These are phyloP conservation scores for Chrysina gloriosa DNA, from an alignment of 2,888 invertebrate species.

Conservation along the genomic window DNA sequence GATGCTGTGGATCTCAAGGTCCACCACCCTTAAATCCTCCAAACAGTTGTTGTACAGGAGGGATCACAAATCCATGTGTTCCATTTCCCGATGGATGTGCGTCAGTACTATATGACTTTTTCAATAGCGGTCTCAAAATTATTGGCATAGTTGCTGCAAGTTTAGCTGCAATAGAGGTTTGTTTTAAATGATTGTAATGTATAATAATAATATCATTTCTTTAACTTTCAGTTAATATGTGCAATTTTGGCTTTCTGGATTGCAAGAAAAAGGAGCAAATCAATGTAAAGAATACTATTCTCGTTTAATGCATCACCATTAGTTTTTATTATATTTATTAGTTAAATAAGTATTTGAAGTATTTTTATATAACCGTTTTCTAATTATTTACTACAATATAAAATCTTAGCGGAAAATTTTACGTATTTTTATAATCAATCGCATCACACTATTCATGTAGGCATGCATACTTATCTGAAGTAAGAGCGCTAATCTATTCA, in stretches of 20 bases:
- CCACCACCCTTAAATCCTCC: constrained; percentile 60
- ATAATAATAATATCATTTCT: constrained; percentile 56
- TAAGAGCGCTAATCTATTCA: no score
- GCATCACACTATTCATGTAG: no score
- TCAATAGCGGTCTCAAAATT: not conserved
- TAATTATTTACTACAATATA: no score
- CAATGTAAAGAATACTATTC: no score
- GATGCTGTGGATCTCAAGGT: constrained; percentile 69
- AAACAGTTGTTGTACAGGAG: constrained; percentile 40
- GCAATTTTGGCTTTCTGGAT: constrained; percentile 89
- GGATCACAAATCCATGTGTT: constrained; percentile 34
- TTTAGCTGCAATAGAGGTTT: constrained; percentile 43
- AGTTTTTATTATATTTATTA: no score
- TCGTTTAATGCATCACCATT: no score
- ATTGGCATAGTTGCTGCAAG: constrained; percentile 20
- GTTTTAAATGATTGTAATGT: not conserved
- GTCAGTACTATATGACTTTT: not conserved
- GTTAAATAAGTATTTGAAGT: no score
- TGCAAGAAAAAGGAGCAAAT: constrained; percentile 69
- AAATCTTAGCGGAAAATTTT: no score
- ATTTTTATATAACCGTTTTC: no score
- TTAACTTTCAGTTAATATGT: constrained; percentile 74
- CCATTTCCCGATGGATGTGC: not conserved
- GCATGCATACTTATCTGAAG: no score
- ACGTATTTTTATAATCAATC: no score